Base-by-base conservation (phyloP, 1,140 invertebrate genomes). In the Aphis gossypii region DNA sequence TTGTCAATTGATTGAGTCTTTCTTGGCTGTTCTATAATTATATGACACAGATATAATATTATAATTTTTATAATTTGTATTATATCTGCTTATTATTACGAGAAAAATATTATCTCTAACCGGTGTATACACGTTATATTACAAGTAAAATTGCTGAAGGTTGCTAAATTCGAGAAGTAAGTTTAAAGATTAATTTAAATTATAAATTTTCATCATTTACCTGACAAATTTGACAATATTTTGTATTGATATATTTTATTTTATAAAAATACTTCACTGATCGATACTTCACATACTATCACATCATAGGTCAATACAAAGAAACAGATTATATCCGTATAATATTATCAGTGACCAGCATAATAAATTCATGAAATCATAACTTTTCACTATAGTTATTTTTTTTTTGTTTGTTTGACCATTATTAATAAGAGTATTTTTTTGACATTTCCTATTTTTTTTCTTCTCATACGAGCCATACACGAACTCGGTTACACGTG, bases 351-450 rank as follows among this genome's bases (percentile, higher is more conserved):
- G 11, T 0, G 4, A 76, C n/a, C 14, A n/a, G 3, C n/a, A 5
- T 76, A n/a, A 76, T 20, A 76, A 14, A n/a, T n/a, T 76, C 30
- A 6, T 76, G 60, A 76, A 76, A 76, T 76, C n/a, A 76, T 76
- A 76, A n/a, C 30, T 76, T 76, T 76, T 76, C 60, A 76, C n/a
- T 76, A n/a, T 76, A 76, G n/a, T n/a, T 14, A n/a, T 68, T 0
- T 7, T 14, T 68, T 76, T 14, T 14, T 14, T 51, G 38, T 76
- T 76, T 18, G 25, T 60, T 30, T 60, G 9, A 20, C n/a, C 60
- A 76, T 76, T n/a, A 76, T 76, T 76, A 76, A 76, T n/a, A 76
- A 76, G 60, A n/a, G n/a, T 18, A 76, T 68, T 68, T 68, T 68
- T 68, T 68, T 68, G 60, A 68, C 30, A n/a, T 68, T 68, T n/a